Evolutionary conservation across 2,113 vertebrate species (phyloP).

Genomic region (Uria lomvia): DNA sequence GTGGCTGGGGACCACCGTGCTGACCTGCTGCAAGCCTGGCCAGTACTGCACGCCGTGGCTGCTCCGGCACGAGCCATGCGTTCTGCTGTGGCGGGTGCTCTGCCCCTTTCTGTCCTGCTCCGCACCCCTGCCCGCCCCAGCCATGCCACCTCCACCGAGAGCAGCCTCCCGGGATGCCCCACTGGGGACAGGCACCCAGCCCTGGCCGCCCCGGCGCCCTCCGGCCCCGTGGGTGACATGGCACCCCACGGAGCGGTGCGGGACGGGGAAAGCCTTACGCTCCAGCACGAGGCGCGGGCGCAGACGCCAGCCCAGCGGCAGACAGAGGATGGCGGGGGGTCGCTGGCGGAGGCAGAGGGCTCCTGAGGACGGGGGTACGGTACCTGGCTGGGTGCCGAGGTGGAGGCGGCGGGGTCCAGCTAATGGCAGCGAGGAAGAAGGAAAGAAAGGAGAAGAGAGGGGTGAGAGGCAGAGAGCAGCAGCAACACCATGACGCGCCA

Average conservation of each 20-base stretch:
- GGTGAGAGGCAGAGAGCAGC: conserved; percentile 19
- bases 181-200: neutral
- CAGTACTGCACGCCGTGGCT: accelerated
- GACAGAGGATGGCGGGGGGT: conserved; percentile 32
- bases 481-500: neutral
- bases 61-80: accelerated
- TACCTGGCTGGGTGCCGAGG: conserved; percentile 78
- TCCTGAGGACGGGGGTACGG: conserved; percentile 66
- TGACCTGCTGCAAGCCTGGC: neutral
- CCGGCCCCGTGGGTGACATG: neutral
- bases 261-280: conserved; percentile 79
- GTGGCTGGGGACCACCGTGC: neutral
- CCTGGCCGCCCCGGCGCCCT: neutral
- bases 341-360: conserved; percentile 30
- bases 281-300: conserved; percentile 81
- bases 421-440: conserved; percentile 69
- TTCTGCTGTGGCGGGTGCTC: neutral
- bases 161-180: neutral
- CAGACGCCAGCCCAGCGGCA: conserved; percentile 78
- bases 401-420: conserved; percentile 78
- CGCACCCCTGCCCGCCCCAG: neutral
- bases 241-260: neutral
- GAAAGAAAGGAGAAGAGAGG: conserved; percentile 58
- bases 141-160: neutral
- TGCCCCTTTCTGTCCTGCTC: neutral